Evolutionary conservation across 2,888 invertebrate species (phyloP).

Genomic region (Axea sp.): DNA sequence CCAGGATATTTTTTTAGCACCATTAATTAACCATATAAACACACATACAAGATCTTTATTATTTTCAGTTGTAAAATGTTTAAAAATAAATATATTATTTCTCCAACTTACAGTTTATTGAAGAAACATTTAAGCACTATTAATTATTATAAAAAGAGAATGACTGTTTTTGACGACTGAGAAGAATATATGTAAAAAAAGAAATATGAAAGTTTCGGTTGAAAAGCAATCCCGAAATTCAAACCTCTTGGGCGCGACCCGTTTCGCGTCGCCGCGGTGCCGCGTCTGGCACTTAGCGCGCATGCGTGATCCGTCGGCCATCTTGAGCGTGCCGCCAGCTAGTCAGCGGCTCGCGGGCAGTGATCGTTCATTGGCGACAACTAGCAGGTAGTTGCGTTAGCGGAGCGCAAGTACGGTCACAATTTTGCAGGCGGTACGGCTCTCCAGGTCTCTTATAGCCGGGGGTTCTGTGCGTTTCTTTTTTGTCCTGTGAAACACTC

Average conservation of each 20-base stretch:
- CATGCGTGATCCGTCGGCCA: slow-evolving; percentile 75
- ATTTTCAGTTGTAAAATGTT: too few species aligned
- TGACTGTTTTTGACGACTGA: too few species aligned
- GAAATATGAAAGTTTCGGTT: too few species aligned
- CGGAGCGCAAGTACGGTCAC: slow-evolving; percentile 17
- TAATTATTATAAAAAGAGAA: too few species aligned
- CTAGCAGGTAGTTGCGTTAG: slow-evolving; percentile 62
- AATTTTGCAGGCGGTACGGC: slow-evolving; percentile 58
- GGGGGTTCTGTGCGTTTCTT: slow-evolving; percentile 13
- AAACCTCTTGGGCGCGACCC: slow-evolving; percentile 9
- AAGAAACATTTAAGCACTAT: too few species aligned
- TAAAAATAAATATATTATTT: too few species aligned
- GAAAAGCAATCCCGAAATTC: too few species aligned
- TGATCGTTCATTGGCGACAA: slow-evolving; percentile 71
- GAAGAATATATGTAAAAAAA: too few species aligned
- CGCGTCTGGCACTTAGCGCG: slow-evolving; percentile 57
- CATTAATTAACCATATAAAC: too few species aligned
- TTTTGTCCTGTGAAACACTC: neutral
- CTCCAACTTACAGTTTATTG: too few species aligned
- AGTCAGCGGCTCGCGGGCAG: slow-evolving; percentile 69
- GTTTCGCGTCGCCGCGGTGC: neutral
- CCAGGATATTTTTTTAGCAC: too few species aligned
- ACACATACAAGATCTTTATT: too few species aligned
- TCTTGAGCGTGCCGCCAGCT: slow-evolving; percentile 71
- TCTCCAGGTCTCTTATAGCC: slow-evolving; percentile 13